These are phyloP conservation scores for Glyptemys insculpta DNA, from an alignment of 2,797 vertebrate genomes.

Conservation along the genomic window DNA sequence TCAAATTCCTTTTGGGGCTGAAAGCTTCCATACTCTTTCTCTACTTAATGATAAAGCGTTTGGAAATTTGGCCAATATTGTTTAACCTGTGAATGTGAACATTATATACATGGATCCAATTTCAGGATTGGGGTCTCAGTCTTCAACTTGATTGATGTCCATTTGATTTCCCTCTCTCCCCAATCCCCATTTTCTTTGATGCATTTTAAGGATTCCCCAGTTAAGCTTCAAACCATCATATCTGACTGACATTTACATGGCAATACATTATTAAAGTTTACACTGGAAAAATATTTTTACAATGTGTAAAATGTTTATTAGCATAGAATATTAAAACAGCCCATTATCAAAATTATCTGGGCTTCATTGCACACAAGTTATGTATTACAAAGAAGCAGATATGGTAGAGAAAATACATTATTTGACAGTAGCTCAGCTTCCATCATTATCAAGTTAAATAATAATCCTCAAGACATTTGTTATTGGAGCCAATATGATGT, in stretches of 20 bases:
- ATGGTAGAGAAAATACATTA: background rate
- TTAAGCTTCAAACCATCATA: background rate
- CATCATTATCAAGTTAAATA: background rate
- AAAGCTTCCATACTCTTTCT: background rate
- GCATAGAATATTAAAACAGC: background rate
- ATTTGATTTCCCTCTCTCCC: background rate
- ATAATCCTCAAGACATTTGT: background rate
- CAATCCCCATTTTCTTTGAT: background rate
- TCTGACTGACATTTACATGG: background rate
- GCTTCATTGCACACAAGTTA: background rate
- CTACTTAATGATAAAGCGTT: background rate
- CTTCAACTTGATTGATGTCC: background rate
- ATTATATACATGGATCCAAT: background rate
- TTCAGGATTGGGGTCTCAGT: background rate
- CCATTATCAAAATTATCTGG: background rate
- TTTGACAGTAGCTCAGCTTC: background rate
- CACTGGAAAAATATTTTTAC: background rate
- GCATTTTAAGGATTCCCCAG: background rate
- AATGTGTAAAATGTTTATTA: background rate
- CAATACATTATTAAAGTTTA: background rate
- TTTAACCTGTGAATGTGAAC: background rate
- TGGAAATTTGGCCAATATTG: background rate
- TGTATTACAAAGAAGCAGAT: background rate
- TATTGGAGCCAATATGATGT: background rate
- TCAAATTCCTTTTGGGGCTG: background rate